Base-by-base conservation (phyloP, 2,888 invertebrate species). In the Helicoverpa assulta region DNA sequence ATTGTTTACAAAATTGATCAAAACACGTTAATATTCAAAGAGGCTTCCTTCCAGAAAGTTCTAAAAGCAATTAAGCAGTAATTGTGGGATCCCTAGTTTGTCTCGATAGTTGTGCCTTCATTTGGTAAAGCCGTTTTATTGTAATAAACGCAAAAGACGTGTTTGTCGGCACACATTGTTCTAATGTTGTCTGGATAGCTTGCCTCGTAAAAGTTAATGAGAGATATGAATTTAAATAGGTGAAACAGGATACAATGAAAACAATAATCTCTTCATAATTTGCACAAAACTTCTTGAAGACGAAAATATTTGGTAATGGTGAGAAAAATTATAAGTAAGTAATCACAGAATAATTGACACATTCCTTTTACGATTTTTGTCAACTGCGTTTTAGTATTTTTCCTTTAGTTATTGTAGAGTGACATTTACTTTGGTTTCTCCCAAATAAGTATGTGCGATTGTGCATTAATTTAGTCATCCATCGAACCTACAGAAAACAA, bases 11-110 rank as follows among this genome's bases (percentile, higher is more conserved):
- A 54, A 47, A 56, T 18, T 53, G 10, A 52, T 29, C 29, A 43
- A 65, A 72, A 43, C 33, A 51, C 65, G 26, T 26, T 56, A 8
- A 71, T 58, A 62, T 37, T 51, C 56, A 51, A 57, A 60, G 21
- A 72, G 52, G 4, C 60, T 60, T 21, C 43, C 5, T 21, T 21
- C 4, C 29, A 18, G 65, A 66, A 66, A 65, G 37, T 78, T 71
- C 54, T 55, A 18, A 53, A 74, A 69, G 47, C 63, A 64, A 80
- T 82, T 68, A 67, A 55, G 21, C 7, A 12, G 37, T 70, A 52
- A 77, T 73, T 73, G 51, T n/a, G n/a, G 51, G 43, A 14, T 33
- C 50, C 10, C 64, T 50, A 50, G 52, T 67, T 70, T 62, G 57
- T 52, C 12, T 43, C 26, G 21, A 62, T 68, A 64, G 64, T 73